Conservation (phyloP, 2,797 vertebrate genomes). For the Pyrocephalus nanus region DNA sequence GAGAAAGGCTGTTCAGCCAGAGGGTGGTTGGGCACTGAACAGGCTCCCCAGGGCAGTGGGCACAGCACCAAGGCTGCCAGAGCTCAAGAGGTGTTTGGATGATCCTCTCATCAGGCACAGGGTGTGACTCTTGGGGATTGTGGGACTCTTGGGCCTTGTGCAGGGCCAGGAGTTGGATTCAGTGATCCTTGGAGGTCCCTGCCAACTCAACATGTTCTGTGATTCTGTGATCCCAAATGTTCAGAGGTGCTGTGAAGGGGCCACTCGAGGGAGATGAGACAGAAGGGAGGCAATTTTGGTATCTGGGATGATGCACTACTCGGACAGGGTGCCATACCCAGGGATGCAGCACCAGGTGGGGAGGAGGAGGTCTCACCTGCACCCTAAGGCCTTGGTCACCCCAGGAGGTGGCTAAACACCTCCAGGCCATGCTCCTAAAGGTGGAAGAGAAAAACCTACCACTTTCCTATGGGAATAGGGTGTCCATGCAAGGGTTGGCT, state of each 20-base stretch:
- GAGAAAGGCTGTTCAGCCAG: neutral
- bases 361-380: neutral
- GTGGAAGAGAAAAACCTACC: neutral
- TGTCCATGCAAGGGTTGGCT: neutral
- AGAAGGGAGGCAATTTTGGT: fast-evolving
- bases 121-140: neutral
- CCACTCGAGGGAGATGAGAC: fast-evolving
- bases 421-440: neutral
- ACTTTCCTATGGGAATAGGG: fast-evolving
- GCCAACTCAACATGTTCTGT: neutral
- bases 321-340: neutral
- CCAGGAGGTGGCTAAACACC: neutral
- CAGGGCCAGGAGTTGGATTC: neutral
- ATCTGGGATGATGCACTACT: neutral
- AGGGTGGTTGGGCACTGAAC: neutral
- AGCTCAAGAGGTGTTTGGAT: neutral
- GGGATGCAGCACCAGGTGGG: neutral
- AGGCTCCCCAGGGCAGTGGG: neutral
- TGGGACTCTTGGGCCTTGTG: neutral
- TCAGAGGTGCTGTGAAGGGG: fast-evolving
- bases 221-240: neutral
- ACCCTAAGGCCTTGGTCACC: too few species aligned
- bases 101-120: neutral
- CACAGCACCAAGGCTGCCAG: neutral
- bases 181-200: neutral